Evolutionary conservation across 1,140 invertebrate species (phyloP).

Genomic region (Eumaeus atala): DNA sequence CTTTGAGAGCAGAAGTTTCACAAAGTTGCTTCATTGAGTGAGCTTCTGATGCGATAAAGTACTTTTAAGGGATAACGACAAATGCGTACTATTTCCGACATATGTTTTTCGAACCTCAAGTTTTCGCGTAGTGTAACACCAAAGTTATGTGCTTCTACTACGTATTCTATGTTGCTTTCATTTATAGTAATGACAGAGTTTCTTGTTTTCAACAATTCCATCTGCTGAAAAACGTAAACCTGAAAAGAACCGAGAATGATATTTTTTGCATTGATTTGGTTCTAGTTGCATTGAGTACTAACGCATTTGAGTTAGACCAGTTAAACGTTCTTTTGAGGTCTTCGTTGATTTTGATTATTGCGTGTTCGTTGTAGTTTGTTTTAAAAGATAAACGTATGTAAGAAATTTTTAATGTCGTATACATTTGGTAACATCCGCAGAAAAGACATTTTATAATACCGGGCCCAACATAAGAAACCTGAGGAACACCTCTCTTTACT

Average conservation of each 20-base stretch:
- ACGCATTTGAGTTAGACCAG: slow-evolving; percentile 2
- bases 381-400: too few relatives aligned
- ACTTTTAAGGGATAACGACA: too few relatives aligned
- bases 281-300: slow-evolving; percentile 1
- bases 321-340: neutral
- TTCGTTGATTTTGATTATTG: neutral
- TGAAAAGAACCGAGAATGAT: slow-evolving; percentile 3
- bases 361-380: too few relatives aligned
- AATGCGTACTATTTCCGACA: neutral
- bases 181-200: slow-evolving; percentile 2
- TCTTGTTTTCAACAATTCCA: neutral
- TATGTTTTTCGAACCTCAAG: slow-evolving; percentile 4
- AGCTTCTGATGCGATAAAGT: too few relatives aligned
- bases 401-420: too few relatives aligned
- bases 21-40: too few relatives aligned
- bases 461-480: too few relatives aligned
- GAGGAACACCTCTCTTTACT: too few relatives aligned
- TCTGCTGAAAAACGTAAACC: too few relatives aligned
- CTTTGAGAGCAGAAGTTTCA: too few relatives aligned
- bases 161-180: neutral
- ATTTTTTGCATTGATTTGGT: neutral
- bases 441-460: too few relatives aligned
- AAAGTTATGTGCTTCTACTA: neutral
- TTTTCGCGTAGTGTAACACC: neutral
- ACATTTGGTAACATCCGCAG: too few relatives aligned